Percentiles rank a stretch among this genome's conserved stretches.
Evolutionary conservation across 2,797 vertebrate species (phyloP).

Genomic region (Streptopelia turtur): DNA sequence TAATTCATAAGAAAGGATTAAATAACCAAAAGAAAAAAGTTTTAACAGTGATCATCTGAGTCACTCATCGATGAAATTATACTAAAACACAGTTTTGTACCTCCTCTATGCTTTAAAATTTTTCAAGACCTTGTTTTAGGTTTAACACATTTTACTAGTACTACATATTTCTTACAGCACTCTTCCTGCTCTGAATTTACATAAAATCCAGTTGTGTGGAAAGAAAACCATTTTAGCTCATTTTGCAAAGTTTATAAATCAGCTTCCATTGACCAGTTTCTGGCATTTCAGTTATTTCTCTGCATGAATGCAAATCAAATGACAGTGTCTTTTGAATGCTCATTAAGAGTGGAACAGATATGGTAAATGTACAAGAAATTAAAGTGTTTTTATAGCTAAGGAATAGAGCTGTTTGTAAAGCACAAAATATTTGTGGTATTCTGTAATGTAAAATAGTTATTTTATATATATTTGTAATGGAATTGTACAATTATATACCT

Average conservation of each 20-base stretch:
- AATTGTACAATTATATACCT: not conserved
- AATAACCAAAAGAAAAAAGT: not conserved
- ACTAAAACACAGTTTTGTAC: not conserved
- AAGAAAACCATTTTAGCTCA: not conserved
- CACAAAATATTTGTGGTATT: not conserved
- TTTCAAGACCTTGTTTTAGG: not conserved
- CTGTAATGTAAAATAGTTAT: not conserved
- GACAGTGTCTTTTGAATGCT: not conserved
- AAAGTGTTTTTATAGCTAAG: not conserved
- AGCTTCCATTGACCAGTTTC: not conserved
- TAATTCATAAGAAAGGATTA: not conserved
- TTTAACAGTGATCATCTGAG: not conserved
- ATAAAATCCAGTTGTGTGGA: not conserved
- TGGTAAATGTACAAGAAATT: not conserved
- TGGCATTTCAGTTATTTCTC: not conserved
- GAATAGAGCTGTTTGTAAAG: not conserved
- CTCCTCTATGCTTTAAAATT: not conserved
- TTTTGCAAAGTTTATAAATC: not conserved
- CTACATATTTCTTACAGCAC: fast-evolving
- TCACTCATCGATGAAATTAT: not conserved
- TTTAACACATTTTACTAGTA: not conserved
- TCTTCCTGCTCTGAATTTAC: not conserved
- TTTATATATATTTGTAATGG: not conserved
- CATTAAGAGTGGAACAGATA: not conserved
- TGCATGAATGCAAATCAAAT: not conserved